phyloP scores from a whole-genome alignment of 2,113 vertebrate genomes.

The Amblyornis subalaris region DNA sequence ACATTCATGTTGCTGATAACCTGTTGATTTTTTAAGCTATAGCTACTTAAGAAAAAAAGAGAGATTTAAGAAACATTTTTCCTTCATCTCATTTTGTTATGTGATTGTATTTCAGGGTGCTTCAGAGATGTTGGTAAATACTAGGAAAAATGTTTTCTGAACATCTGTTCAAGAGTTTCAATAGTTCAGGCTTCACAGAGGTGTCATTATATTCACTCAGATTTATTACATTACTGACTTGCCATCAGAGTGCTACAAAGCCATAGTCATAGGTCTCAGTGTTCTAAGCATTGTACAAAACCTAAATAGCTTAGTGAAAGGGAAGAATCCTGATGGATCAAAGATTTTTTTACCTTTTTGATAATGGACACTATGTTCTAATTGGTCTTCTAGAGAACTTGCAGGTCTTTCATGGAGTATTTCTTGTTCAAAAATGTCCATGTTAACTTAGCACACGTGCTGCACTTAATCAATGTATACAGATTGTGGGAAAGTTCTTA shows the following conservation, averaged over 20 bases:
- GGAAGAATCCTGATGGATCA: not conserved
- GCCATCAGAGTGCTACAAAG: not conserved
- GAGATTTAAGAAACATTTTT: not conserved
- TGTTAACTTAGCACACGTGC: not conserved
- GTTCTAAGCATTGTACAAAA: not conserved
- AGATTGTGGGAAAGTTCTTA: not conserved
- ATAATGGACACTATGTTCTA: not conserved
- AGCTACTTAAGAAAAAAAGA: not conserved
- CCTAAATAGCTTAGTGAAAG: not conserved
- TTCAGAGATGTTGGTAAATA: not conserved
- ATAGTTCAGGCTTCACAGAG: not conserved
- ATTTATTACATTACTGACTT: not conserved
- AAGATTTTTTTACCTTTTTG: not conserved
- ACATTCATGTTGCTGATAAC: not conserved
- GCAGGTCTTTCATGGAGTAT: not conserved
- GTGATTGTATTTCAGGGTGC: not conserved
- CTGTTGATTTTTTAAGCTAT: not conserved
- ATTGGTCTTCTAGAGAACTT: not conserved
- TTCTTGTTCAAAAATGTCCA: not conserved
- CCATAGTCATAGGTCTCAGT: not conserved
- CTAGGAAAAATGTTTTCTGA: not conserved
- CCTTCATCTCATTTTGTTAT: not conserved
- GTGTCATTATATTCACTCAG: not conserved
- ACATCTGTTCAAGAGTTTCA: not conserved
- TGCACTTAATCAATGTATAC: not conserved